A percentile compares a stretch with the other conserved stretches of the same genome.
phyloP scores from a whole-genome alignment of 2,113 vertebrate genomes.

The Smithornis capensis region DNA sequence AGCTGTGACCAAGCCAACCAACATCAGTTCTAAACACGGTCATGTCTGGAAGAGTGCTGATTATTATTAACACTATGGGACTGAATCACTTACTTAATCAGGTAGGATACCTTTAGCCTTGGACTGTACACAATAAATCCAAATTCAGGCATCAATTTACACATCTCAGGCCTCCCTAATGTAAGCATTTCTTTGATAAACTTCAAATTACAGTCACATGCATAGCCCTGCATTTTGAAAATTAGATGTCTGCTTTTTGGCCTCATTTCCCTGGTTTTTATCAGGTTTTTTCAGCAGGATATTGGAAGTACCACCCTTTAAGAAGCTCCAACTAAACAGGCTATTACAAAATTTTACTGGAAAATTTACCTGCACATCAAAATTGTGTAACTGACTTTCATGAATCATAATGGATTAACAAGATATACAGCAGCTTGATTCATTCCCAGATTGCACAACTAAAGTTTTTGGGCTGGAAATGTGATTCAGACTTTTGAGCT shows the following conservation, averaged over 20 bases:
- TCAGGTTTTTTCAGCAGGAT: neutral
- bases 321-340: neutral
- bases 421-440: neutral
- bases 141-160: neutral
- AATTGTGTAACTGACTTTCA: neutral
- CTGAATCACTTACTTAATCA: neutral
- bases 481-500: neutral
- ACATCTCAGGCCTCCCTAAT: neutral
- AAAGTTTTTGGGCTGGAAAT: neutral
- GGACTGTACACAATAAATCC: neutral
- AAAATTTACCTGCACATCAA: neutral
- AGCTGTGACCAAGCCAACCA: neutral
- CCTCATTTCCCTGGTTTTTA: neutral
- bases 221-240: neutral
- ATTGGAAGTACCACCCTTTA: neutral
- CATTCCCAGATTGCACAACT: neutral
- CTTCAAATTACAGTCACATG: neutral
- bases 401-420: neutral
- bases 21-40: neutral
- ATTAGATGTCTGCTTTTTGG: neutral
- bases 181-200: neutral
- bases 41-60: neutral
- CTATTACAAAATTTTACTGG: neutral
- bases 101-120: neutral
- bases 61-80: neutral